These are phyloP conservation scores for Sphyrna mokarran DNA, from an alignment of 2,113 vertebrate genomes.

Conservation along the genomic window DNA sequence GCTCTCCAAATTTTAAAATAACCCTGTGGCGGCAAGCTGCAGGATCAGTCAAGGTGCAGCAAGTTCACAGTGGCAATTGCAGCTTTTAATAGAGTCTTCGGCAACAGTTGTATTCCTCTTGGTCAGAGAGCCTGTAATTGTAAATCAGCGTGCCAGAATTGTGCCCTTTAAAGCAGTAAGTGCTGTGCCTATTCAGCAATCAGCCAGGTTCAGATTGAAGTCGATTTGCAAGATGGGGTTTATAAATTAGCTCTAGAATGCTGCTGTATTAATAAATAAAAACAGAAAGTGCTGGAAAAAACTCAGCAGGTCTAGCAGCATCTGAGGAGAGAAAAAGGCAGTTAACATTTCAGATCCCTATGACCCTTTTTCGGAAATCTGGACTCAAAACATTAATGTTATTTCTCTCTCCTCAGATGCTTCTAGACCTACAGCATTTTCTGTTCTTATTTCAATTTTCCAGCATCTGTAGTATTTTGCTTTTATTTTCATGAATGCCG, in stretches of 20 bases:
- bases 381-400: too few relatives aligned
- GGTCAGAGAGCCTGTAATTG: neutral
- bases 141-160: neutral
- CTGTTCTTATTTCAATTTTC: too few relatives aligned
- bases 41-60: neutral
- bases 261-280: too few relatives aligned
- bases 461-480: too few relatives aligned
- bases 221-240: neutral
- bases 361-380: too few relatives aligned
- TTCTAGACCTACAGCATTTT: too few relatives aligned
- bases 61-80: neutral
- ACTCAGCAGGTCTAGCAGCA: too few relatives aligned
- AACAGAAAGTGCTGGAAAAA: too few relatives aligned
- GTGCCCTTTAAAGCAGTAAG: neutral
- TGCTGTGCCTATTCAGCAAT: neutral
- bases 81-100: neutral
- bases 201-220: neutral
- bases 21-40: neutral
- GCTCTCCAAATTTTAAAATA: slow-evolving; percentile 21
- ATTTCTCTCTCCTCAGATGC: too few relatives aligned
- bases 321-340: too few relatives aligned
- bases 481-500: too few relatives aligned
- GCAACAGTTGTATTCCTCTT: neutral
- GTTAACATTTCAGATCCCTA: too few relatives aligned
- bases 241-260: neutral